These are phyloP conservation scores for Brienomyrus longianalis DNA, from an alignment of 2,113 vertebrate species.

Conservation along the genomic window DNA sequence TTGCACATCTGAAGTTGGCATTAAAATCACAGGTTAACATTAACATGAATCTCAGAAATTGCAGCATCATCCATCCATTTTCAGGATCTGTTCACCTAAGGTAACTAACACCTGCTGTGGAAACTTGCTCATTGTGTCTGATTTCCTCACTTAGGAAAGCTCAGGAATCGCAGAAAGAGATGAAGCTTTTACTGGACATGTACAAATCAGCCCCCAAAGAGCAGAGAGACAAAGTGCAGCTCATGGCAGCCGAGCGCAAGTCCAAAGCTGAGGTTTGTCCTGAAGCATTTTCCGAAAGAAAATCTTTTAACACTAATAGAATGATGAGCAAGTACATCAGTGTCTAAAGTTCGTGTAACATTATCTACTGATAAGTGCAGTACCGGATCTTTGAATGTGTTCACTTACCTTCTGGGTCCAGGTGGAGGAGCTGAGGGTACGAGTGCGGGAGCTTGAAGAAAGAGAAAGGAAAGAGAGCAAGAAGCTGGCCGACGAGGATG, in stretches of 20 bases:
- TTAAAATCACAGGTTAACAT: not conserved
- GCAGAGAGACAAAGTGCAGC: conserved; percentile 87
- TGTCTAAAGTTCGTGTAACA: not conserved
- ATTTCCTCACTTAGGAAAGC: conserved; percentile 66
- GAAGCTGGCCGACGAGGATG: conserved; percentile 85
- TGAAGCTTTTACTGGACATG: conserved; percentile 88
- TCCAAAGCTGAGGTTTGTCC: conserved; percentile 80
- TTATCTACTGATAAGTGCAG: not conserved
- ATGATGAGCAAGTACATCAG: not conserved
- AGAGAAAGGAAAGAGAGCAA: conserved; percentile 83
- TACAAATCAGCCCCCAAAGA: conserved; percentile 89
- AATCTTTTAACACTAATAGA: not conserved
- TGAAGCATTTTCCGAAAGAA: not conserved
- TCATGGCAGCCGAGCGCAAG: conserved; percentile 87
- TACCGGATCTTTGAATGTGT: not conserved
- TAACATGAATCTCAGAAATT: not conserved
- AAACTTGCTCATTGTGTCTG: not conserved
- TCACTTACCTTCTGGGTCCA: conserved; percentile 28
- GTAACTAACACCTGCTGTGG: not conserved
- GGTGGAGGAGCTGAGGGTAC: conserved; percentile 75
- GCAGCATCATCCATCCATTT: not conserved
- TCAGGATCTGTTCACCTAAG: not conserved
- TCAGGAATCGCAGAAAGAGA: conserved; percentile 90
- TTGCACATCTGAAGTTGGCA: not conserved
- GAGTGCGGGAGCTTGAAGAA: conserved; percentile 81